Percentiles rank a stretch among this genome's conserved stretches.
Evolutionary conservation across 2,113 vertebrate species (phyloP).

Genomic region (Cygnus buccinator): DNA sequence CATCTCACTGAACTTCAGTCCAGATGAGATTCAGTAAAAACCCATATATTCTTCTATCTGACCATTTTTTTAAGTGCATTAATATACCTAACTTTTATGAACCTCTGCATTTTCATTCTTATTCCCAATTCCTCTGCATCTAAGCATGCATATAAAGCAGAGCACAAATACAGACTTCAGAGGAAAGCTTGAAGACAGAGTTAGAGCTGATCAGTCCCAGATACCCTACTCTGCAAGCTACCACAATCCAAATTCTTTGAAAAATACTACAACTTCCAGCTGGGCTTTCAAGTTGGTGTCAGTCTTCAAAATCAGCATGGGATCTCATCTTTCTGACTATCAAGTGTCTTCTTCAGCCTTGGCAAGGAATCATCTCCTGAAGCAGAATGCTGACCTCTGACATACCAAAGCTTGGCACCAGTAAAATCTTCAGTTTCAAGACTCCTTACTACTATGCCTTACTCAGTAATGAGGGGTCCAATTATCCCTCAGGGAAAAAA

Average conservation of each 20-base stretch:
- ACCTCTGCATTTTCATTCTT: neutral
- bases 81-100: constrained; percentile 25
- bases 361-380: neutral
- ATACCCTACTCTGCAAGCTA: neutral
- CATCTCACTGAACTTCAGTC: neutral
- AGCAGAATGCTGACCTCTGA: neutral
- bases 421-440: neutral
- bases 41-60: neutral
- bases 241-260: accelerated
- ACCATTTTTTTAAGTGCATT: constrained; percentile 19
- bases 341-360: neutral
- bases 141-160: neutral
- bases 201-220: neutral
- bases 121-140: neutral
- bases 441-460: neutral
- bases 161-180: neutral
- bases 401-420: neutral
- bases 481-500: neutral
- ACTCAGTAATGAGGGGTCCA: neutral
- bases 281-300: neutral
- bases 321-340: neutral
- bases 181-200: neutral
- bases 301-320: neutral
- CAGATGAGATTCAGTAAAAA: neutral
- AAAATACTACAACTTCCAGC: neutral